Evolutionary conservation across 1,140 invertebrate species (phyloP), one percentile per base, ranked within the genome.

Genomic region (Euwallacea fornicatus): DNA sequence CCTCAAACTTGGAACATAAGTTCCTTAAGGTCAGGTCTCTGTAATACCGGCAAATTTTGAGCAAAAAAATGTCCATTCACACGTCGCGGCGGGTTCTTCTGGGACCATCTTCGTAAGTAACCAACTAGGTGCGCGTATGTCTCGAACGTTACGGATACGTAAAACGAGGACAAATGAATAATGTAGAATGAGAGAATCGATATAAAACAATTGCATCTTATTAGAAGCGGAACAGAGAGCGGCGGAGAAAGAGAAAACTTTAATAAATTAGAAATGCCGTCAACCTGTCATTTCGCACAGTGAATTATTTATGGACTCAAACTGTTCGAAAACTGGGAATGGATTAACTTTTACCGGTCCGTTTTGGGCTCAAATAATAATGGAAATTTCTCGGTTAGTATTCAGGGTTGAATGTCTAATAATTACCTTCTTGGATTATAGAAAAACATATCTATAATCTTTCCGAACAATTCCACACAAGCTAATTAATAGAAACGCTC

Each of bases 171-270:
- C 21, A 56, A 56, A 11, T 56, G 4, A 56, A 56, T 56, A 56
- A 56, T 56, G 54, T 50, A 50, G 46, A 66, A 59, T 10, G 65
- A 13, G n/a, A 33, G 54, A 72, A 72, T 72, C 70, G 41, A 72
- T 72, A 54, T 58, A 63, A 72, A 66, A 72, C 70, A 72, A 72
- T 72, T 72, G 70, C 55, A 66, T 72, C 61, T 63, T 72, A 72
- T 72, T 72, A 72, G 55, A 63, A 46, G 58, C 15, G 58, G 21
- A 72, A 65, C 65, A 53, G 46, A 50, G 58, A 67, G 62, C 58
- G 15, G 54, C n/a, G 61, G 56, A 56, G 50, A 66, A 66, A 72
- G 58, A 63, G 65, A 68, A 58, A 72, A 72, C 65, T 69, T 72
- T 54, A 53, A 71, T 72, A 58, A 72, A 72, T 67, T 72, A 72